Evolutionary conservation across 1,140 invertebrate genomes (phyloP), one percentile per base, ranked within the genome.

Genomic region (Bombus picipes): DNA sequence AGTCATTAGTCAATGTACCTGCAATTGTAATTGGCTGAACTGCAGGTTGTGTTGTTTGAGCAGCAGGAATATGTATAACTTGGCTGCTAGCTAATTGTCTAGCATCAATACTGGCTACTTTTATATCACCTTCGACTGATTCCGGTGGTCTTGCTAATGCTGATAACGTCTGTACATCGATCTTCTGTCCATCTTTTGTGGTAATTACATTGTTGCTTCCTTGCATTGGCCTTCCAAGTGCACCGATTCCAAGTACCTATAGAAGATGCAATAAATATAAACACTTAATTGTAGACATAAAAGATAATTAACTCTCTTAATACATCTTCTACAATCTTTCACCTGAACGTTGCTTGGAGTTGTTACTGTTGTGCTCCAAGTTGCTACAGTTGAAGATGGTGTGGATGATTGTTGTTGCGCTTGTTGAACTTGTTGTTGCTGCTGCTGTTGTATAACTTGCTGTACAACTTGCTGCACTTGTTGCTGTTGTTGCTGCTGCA

Each of bases 1-100:
- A 53, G 18, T 53, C 47, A 68, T 70, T 37, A 22, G n/a, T 81
- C 39, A 32, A 32, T 1, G 57, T 87, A 92, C 94, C 96, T 65
- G 96, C 96, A 83, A 97, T 96, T 32, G 96, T 97, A 32, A 97
- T 96, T 28, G 96, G 96, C 81, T 96, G 96, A 39, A 94, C 93
- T 22, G 93, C 88, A 37, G 92, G 91, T 79, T 95, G 95, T 1
- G 94, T 74, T 43, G 93, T 87, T 82, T 95, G 94, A 1, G 94
- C 92, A 65, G 94, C 86, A 22, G 94, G 94, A 70, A 95, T 95
- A 89, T 95, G 95, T 90, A 95, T 95, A 32, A 95, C 94, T 92
- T 95, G 95, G 66, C 95, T 93, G 83, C 90, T 92, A 10, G 94
- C 89, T 47, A 95, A 88, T 81, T 95, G 94, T 93, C 92, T 95